phyloP scores from a whole-genome alignment of 2,113 vertebrate species.

The Nettapus auritus region DNA sequence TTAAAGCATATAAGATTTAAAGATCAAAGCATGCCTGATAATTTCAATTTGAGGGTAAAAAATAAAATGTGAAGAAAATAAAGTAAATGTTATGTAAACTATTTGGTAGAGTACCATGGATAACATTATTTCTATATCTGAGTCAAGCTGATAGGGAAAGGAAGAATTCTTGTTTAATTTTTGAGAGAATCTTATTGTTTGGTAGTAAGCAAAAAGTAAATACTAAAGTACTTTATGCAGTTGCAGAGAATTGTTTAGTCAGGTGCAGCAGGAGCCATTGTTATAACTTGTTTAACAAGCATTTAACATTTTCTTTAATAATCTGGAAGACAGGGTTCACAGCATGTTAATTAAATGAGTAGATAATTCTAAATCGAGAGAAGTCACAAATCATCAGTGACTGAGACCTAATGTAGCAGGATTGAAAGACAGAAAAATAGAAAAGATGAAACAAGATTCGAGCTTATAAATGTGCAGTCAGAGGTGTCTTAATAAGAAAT shows the following conservation, averaged over 20 bases:
- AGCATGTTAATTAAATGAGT: background rate
- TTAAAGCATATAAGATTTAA: background rate
- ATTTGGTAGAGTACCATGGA: background rate
- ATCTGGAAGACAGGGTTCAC: background rate
- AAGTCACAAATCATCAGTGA: background rate
- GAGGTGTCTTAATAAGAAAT: background rate
- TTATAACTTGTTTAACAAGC: background rate
- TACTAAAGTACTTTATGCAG: background rate
- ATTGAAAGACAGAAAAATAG: background rate
- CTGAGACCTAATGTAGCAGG: background rate
- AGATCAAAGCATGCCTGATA: background rate
- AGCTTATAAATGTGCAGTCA: background rate
- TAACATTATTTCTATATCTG: background rate
- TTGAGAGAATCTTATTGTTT: background rate
- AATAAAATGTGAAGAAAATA: background rate
- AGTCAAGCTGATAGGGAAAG: background rate
- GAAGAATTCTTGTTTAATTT: background rate
- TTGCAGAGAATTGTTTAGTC: background rate
- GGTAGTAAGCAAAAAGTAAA: background rate
- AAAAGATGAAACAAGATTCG: background rate
- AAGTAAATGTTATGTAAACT: background rate
- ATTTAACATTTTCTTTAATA: constrained; percentile 29
- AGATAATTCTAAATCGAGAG: background rate
- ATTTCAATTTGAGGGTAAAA: background rate
- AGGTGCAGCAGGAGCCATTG: background rate